Base-by-base conservation (phyloP, 2,888 invertebrate species). In the Monopis laevigella region DNA sequence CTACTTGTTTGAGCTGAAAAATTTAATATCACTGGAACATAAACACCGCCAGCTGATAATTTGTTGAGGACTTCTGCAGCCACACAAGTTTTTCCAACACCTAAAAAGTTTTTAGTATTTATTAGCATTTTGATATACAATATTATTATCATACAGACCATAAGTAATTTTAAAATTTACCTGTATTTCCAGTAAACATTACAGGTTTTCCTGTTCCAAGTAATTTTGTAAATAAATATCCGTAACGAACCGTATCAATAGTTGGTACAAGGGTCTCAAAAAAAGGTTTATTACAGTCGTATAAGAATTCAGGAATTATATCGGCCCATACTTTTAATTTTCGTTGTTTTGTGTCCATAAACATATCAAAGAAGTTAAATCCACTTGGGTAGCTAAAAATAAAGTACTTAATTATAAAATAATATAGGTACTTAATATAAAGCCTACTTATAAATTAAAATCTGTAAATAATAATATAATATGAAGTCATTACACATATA, bases 1-100 rank as follows among this genome's bases (percentile, higher is more conserved):
- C 93, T 94, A 62, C 89, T 91, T 0, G 96, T 96, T 75, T 96
- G 95, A 0, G 96, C 95, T 0, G 95, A 95, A 68, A 96, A 96
- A 59, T 93, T 95, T 44, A 96, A 75, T 47, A 89, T 87, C 1
- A 90, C 84, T 0, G 94, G 90, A 16, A 93, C 84, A 56, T 87
- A 90, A 30, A 74, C 64, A 0, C 84, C 86, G 1, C 83, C 77
- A 0, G 67, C 55, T 4, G 84, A 66, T 54, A 95, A 82, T 32
- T 78, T 84, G 41, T 86, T 86, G 32, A 96, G 70, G 1, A 88
- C 86, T 39, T 87, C 86, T 54, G 90, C 86, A 0, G 92, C 93
- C 42, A 95, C 86, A 2, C 92, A 89, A 1, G 95, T 92, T 82
- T 96, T 96, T 11, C 95, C 96, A 26, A 94, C 93, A 45, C 96